Evolutionary conservation across 1,140 invertebrate genomes (phyloP), one percentile per base, ranked within the genome.

Genomic region (Macrobrachium rosenbergii): DNA sequence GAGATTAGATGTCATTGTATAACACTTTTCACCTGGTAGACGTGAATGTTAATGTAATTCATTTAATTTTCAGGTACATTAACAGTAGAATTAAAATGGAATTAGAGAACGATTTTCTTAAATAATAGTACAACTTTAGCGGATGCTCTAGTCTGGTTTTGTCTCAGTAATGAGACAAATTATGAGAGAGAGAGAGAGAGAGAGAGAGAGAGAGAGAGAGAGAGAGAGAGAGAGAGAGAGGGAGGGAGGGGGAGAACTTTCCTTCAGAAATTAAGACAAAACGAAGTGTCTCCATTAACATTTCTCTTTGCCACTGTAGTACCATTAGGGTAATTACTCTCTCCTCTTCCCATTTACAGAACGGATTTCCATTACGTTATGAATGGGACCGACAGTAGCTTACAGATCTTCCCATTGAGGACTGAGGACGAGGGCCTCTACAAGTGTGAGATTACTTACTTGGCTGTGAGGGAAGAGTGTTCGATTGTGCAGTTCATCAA

Each of bases 381-480:
- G 8, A 94, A 95, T 91, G 93, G 93, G 43, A 94, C 94, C 0
- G 93, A 93, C 88, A 94, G 95, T 0, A 94, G 94, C 90, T 92
- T 96, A 90, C 93, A 94, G 90, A 95, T 96, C 87, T 93, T 93
- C 43, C 92, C 94, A 58, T 92, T 97, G 7, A 93, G 94, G 81
- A 92, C 96, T 16, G 93, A 94, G 78, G 96, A 97, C 91, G 96
- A 97, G 90, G 96, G 95, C 0, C 93, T 95, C 12, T 97, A 96
- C 93, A 96, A 96, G 89, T 97, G 96, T 91, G 96, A 97, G 91
- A 95, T 96, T 87, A 97, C 96, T 2, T 97, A 96, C 92, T 92
- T 96, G 10, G 95, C 96, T 90, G 95, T 96, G 7, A 93, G 94
- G 2, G 95, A 96, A 88, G 94, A 94, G 90, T 96, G 96, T 91